Base-by-base conservation (phyloP, 2,888 invertebrate genomes). In the Cyclophora punctaria region DNA sequence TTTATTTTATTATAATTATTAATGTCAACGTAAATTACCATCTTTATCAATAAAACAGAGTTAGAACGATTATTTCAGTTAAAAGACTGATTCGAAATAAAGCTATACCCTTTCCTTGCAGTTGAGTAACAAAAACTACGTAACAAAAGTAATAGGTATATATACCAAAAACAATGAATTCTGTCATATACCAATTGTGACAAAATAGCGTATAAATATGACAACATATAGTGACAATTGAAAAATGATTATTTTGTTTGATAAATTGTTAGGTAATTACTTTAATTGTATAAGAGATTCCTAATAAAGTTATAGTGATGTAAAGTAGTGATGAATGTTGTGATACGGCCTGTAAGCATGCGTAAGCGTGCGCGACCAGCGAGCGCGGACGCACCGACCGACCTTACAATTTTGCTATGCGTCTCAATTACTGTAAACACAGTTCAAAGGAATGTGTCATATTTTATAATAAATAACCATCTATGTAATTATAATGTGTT, bases 401-500 rank as follows among this genome's bases (percentile, higher is more conserved):
- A 69, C 63, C 62, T 60, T 71, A 71, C 69, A 77, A 75, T 79
- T 83, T 83, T 78, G 87, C 87, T 84, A 83, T 82, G 85, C 86
- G 80, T 87, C 77, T 84, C 79, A 80, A 82, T 78, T 81, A 83
- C 79, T 84, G 84, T 84, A 79, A 78, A 83, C 81, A 83, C 86
- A 78, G 85, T 85, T 85, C 83, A 86, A 85, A 84, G 77, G 86
- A 86, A 86, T 86, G 88, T 88, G 88, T 87, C 87, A 88, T 87
- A 88, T 88, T 88, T 88, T 88, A 88, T 88, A 88, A 83, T 88
- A 88, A 88, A 88, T 88, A 88, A 88, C 83, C 87, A 84, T 88
- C 82, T 87, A 86, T 88, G 88, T 88, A 87, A 80, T 75, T 64
- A 71, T 63, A 41, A 50, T 55, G 58, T 58, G 68, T 78, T 81